Conservation (phyloP, 2,113 vertebrate genomes). For the Phrynosoma platyrhinos region DNA sequence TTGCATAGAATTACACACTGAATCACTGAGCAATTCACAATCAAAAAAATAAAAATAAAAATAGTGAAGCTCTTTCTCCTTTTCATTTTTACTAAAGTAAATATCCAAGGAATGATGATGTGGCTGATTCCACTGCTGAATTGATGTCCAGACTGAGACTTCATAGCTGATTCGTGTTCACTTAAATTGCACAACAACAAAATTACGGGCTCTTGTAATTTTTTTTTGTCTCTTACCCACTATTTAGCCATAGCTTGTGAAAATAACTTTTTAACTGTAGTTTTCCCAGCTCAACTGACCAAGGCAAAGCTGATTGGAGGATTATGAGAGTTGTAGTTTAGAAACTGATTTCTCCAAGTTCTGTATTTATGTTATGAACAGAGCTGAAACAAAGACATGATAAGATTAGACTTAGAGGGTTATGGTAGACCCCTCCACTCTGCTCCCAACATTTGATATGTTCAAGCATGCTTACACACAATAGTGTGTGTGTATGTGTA, state of each 20-base stretch:
- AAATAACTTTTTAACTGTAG: too few species aligned
- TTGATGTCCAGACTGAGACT: neutral
- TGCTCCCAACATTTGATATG: too few species aligned
- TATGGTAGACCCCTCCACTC: too few species aligned
- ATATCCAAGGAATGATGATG: fast-evolving
- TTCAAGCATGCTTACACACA: too few species aligned
- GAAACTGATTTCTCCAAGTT: too few species aligned
- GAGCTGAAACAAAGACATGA: too few species aligned
- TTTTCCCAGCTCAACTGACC: too few species aligned
- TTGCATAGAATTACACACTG: neutral
- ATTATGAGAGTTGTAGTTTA: too few species aligned
- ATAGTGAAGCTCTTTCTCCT: neutral
- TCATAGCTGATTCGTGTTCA: neutral
- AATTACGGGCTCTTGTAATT: neutral
- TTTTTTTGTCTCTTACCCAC: neutral
- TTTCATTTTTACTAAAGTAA: neutral
- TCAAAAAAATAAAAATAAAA: conserved; percentile 1
- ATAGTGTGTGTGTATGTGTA: too few species aligned
- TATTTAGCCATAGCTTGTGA: neutral
- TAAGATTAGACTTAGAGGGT: too few species aligned
- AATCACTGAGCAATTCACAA: neutral
- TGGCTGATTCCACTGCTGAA: neutral
- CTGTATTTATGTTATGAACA: too few species aligned
- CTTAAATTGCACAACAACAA: neutral
- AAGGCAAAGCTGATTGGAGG: too few species aligned